A percentile compares a stretch with the other conserved stretches of the same genome.
Evolutionary conservation across 2,797 vertebrate species (phyloP).

Genomic region (Buphagus erythrorhynchus): DNA sequence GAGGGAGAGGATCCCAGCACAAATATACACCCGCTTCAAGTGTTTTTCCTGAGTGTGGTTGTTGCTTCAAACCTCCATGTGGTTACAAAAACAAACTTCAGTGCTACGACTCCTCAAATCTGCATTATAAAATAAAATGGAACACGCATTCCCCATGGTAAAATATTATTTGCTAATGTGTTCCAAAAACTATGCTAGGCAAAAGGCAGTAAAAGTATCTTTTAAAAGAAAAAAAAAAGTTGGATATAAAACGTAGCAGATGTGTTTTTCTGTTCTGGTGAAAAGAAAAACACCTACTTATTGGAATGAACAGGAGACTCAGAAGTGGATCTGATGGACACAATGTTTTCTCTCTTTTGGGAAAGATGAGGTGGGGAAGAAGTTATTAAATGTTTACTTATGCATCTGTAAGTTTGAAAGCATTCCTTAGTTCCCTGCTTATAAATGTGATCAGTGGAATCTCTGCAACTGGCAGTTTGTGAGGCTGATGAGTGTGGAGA

Average conservation of each 20-base stretch:
- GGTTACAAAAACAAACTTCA: constrained; percentile 59
- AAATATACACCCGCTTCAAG: background rate
- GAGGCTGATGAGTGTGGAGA: background rate
- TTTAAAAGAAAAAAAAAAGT: background rate
- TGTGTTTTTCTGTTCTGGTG: constrained; percentile 45
- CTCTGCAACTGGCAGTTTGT: background rate
- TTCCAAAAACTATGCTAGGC: constrained; percentile 34
- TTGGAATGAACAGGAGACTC: background rate
- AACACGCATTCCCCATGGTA: constrained; percentile 31
- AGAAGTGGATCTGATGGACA: background rate
- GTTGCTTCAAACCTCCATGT: constrained; percentile 32
- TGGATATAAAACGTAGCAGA: constrained; percentile 57
- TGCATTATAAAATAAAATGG: constrained; percentile 58
- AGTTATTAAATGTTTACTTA: constrained; percentile 26
- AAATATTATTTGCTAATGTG: constrained; percentile 42
- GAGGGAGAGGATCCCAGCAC: constrained; percentile 9
- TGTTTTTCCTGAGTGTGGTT: constrained; percentile 26
- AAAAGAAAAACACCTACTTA: constrained; percentile 20
- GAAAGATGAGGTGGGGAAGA: background rate
- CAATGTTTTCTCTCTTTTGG: constrained; percentile 11
- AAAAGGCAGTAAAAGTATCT: constrained; percentile 62
- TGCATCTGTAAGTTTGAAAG: background rate
- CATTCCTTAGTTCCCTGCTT: background rate
- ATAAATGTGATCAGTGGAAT: background rate
- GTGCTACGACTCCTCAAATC: constrained; percentile 4